phyloP scores from a whole-genome alignment of 2,113 vertebrate species.

The Corythaeola cristata region DNA sequence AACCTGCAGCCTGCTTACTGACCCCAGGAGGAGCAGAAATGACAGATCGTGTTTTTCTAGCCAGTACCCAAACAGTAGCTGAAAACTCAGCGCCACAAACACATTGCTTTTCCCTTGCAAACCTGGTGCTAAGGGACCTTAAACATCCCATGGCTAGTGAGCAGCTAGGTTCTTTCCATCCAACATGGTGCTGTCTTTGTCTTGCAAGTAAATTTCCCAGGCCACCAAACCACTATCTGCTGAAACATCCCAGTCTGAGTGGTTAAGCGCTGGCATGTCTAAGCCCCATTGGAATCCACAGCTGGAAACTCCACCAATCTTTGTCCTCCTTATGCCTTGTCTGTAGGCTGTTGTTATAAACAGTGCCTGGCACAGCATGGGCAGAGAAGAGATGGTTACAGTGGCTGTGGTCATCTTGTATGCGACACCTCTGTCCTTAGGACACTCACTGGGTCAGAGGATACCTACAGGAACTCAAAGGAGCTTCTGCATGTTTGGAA shows the following conservation, averaged over 20 bases:
- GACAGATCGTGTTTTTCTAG: not conserved
- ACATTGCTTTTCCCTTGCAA: not conserved
- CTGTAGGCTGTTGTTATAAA: not conserved
- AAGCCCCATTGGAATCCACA: not conserved
- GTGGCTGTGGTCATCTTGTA: not conserved
- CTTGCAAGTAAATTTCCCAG: not conserved
- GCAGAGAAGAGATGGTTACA: not conserved
- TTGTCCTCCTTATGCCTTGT: not conserved
- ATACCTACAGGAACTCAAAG: not conserved
- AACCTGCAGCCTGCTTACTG: not conserved
- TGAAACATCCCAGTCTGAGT: not conserved
- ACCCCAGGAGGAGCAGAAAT: not conserved
- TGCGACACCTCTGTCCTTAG: not conserved
- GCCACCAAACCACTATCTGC: not conserved
- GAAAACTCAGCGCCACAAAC: not conserved
- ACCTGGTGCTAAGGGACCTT: not conserved
- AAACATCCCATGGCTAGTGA: not conserved
- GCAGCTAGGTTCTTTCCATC: not conserved
- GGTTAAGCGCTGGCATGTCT: not conserved
- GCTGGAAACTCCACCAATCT: not conserved
- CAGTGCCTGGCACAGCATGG: not conserved
- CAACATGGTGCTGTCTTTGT: not conserved
- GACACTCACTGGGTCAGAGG: not conserved
- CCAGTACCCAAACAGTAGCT: not conserved
- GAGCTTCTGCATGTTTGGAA: not conserved